Percentiles rank a stretch among this genome's conserved stretches.
Conservation (phyloP, 2,888 invertebrate genomes). For the Pegoplata infirma region DNA sequence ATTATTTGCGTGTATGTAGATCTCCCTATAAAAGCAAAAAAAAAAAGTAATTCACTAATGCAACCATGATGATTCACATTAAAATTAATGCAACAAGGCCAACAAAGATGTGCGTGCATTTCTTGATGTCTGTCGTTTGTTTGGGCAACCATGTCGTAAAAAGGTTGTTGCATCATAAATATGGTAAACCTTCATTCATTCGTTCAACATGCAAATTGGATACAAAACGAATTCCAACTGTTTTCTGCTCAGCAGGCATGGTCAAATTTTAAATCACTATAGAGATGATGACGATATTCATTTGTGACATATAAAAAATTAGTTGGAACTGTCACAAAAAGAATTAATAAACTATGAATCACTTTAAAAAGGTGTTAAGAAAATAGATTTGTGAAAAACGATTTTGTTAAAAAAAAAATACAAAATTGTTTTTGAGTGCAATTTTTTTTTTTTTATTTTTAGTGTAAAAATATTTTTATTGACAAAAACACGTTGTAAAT, state of each 20-base stretch:
- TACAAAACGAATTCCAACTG: slow-evolving; percentile 36
- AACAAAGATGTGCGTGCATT: background rate
- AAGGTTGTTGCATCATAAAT: slow-evolving; percentile 14
- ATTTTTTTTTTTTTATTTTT: no score
- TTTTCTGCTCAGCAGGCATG: background rate
- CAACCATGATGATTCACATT: background rate
- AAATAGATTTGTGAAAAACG: no score
- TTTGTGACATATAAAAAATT: background rate
- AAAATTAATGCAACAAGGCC: slow-evolving; percentile 15
- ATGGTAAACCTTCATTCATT: no score
- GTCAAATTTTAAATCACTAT: background rate
- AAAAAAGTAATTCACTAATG: background rate
- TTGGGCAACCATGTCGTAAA: background rate
- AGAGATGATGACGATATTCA: background rate
- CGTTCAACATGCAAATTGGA: slow-evolving; percentile 31
- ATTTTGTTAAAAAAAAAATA: no score
- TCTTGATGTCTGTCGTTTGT: background rate
- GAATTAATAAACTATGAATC: no score
- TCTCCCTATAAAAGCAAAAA: background rate
- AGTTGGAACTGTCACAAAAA: background rate
- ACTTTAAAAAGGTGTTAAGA: no score
- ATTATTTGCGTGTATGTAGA: background rate
- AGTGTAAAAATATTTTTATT: no score
- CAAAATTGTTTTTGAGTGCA: no score
- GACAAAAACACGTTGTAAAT: no score